Percentiles rank a stretch among this genome's conserved stretches.
Conservation (phyloP, 2,797 vertebrate genomes). For the Pseudochirops cupreus region DNA sequence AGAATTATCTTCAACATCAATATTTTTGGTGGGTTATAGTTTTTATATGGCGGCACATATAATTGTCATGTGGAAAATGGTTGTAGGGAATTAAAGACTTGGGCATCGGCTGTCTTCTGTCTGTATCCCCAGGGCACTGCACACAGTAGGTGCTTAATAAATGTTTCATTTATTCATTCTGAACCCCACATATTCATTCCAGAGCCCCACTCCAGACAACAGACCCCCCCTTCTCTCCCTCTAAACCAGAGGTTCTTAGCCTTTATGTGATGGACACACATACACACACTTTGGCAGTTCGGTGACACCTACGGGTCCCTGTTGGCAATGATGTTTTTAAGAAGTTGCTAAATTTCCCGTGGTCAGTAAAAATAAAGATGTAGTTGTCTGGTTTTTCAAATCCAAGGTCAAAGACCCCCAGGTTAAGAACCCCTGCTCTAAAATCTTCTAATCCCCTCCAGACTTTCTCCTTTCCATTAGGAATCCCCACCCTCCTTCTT, state of each 20-base stretch:
- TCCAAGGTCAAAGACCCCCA: background rate
- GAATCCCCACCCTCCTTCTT: background rate
- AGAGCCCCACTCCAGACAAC: background rate
- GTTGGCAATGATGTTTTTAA: background rate
- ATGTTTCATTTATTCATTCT: background rate
- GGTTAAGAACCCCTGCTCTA: background rate
- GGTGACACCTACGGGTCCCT: background rate
- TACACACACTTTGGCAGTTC: background rate
- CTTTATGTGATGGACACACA: background rate
- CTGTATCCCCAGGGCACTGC: background rate
- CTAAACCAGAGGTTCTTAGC: background rate
- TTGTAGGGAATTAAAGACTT: background rate
- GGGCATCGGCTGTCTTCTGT: background rate
- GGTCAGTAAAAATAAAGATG: background rate
- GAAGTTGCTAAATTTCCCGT: background rate
- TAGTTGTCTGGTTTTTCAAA: background rate
- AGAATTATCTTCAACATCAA: background rate
- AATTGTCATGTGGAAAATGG: background rate
- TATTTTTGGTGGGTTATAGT: background rate
- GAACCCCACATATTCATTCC: background rate
- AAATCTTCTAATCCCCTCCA: background rate
- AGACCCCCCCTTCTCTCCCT: background rate
- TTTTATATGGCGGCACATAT: background rate
- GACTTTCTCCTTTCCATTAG: background rate
- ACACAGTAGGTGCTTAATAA: background rate